phyloP scores from a whole-genome alignment of 1,140 invertebrate species.

The Trichoplusia ni region DNA sequence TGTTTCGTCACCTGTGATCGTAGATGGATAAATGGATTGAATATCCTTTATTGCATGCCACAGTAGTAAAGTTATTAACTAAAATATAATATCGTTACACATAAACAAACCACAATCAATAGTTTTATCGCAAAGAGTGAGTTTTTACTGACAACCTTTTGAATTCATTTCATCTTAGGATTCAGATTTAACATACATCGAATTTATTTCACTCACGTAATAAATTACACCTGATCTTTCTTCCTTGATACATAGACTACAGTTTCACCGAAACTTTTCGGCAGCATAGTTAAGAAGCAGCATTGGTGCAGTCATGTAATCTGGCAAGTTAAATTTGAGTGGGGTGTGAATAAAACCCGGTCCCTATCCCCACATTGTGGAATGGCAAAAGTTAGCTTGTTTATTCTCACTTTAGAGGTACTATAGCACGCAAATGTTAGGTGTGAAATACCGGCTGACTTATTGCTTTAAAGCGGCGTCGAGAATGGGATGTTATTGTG shows the following conservation, averaged over 20 bases:
- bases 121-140: no score
- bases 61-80: no score
- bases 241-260: background rate
- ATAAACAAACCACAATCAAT: no score
- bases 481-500: conserved; percentile 24
- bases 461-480: conserved; percentile 41
- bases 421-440: conserved; percentile 55
- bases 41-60: no score
- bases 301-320: conserved; percentile 39
- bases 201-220: background rate
- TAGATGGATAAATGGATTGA: no score
- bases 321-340: conserved; percentile 63
- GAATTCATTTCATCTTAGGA: no score
- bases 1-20: no score
- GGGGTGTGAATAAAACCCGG: conserved; percentile 50
- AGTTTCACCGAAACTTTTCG: conserved; percentile 5
- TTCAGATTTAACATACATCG: no score
- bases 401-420: conserved; percentile 65
- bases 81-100: no score
- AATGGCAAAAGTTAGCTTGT: conserved; percentile 73
- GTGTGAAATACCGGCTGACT: conserved; percentile 59
- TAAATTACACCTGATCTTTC: background rate
- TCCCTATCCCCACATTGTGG: conserved; percentile 50
- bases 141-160: no score
- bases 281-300: conserved; percentile 38